These are phyloP conservation scores for Hartigia nigra DNA, from an alignment of 2,888 invertebrate genomes.

Conservation along the genomic window DNA sequence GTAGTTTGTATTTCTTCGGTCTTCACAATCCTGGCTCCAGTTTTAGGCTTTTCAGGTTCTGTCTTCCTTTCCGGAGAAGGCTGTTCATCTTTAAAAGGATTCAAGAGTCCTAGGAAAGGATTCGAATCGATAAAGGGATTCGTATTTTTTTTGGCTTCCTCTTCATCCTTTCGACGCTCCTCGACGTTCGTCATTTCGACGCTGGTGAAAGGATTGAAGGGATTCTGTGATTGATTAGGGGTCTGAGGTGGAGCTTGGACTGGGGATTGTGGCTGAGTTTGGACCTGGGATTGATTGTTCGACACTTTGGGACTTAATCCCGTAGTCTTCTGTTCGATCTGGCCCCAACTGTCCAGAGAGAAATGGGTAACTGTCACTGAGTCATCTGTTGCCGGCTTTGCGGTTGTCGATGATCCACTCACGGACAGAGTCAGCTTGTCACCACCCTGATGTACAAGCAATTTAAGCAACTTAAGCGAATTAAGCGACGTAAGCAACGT, in stretches of 20 bases:
- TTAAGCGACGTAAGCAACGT: not conserved
- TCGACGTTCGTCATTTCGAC: conserved; percentile 26
- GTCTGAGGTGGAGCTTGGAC: conserved; percentile 35
- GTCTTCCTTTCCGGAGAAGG: conserved; percentile 20
- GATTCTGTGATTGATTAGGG: conserved; percentile 56
- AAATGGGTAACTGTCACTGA: conserved; percentile 74
- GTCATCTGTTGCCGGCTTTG: conserved; percentile 52
- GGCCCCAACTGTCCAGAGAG: conserved; percentile 68
- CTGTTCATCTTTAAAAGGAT: conserved; percentile 58
- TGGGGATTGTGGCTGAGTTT: conserved; percentile 24
- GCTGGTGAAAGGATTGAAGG: conserved; percentile 64
- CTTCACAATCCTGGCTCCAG: conserved; percentile 53
- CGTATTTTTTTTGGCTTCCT: conserved; percentile 51
- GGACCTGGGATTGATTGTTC: conserved; percentile 43
- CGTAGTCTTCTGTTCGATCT: conserved; percentile 66
- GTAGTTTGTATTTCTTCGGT: conserved; percentile 59
- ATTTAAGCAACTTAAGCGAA: not conserved
- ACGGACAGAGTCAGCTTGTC: conserved; percentile 77
- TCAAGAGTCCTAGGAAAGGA: conserved; percentile 64
- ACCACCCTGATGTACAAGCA: conserved; percentile 69
- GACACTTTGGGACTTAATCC: conserved; percentile 55
- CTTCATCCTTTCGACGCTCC: conserved; percentile 25
- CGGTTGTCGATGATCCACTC: conserved; percentile 66
- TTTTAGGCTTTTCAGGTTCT: conserved; percentile 40
- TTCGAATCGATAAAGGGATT: conserved; percentile 68